Percentiles rank a stretch among this genome's conserved stretches.
phyloP scores from a whole-genome alignment of 2,797 vertebrate genomes.

The Chromis chromis region DNA sequence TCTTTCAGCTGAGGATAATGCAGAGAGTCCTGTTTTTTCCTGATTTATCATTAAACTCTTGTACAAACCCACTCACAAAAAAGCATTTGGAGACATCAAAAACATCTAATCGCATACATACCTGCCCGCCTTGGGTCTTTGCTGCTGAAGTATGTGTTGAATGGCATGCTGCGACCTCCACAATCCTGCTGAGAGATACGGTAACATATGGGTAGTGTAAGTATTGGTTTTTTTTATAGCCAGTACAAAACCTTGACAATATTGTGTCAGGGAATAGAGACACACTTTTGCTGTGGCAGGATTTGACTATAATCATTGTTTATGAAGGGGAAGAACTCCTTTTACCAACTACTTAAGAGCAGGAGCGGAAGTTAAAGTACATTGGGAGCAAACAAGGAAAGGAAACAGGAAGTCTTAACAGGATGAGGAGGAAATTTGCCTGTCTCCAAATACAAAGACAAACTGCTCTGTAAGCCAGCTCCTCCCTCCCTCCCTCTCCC shows the following conservation, averaged over 20 bases:
- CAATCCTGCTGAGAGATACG: slow-evolving; percentile 37
- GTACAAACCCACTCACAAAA: no score
- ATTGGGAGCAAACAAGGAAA: slow-evolving; percentile 31
- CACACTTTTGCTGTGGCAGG: neutral
- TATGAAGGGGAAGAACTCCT: neutral
- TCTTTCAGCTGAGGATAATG: no score
- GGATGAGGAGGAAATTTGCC: slow-evolving; percentile 23
- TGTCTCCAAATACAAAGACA: neutral
- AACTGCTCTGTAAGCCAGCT: neutral
- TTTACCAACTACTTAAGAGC: slow-evolving; percentile 4
- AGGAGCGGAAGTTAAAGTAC: neutral
- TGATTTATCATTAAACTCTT: no score
- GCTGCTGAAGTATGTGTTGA: slow-evolving; percentile 92
- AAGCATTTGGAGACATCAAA: neutral
- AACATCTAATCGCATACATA: neutral
- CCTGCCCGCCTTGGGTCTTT: slow-evolving; percentile 89
- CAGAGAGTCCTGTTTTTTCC: no score
- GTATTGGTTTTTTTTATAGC: neutral
- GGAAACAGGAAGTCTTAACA: slow-evolving; percentile 55
- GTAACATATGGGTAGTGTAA: neutral
- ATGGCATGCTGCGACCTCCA: slow-evolving; percentile 92
- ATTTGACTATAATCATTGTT: neutral
- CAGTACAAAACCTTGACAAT: neutral
- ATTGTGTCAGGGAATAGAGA: neutral
- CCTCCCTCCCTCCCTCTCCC: slow-evolving; percentile 24